Percentiles rank a stretch among this genome's conserved stretches.
Evolutionary conservation across 1,140 invertebrate species (phyloP).

Genomic region (Helicoverpa armigera): DNA sequence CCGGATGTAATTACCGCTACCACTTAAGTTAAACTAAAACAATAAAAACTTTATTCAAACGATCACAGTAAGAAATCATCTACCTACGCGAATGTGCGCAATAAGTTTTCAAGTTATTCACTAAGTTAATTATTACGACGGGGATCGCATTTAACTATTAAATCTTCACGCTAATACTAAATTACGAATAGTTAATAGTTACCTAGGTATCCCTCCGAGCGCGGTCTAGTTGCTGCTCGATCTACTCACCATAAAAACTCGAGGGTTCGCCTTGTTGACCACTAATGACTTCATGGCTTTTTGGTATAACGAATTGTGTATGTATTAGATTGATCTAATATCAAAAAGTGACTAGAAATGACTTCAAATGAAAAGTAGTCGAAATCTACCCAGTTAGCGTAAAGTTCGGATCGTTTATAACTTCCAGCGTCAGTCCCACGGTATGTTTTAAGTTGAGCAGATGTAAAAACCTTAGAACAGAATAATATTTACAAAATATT

Average conservation of each 20-base stretch:
- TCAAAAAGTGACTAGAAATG: slow-evolving; percentile 54
- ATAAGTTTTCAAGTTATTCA: slow-evolving; percentile 69
- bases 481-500: slow-evolving; percentile 84
- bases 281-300: slow-evolving; percentile 22
- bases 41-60: slow-evolving; percentile 73
- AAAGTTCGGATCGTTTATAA: neutral
- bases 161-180: slow-evolving; percentile 48
- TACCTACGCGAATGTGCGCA: slow-evolving; percentile 84
- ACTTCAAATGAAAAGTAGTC: slow-evolving; percentile 37
- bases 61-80: slow-evolving; percentile 84
- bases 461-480: slow-evolving; percentile 82
- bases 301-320: slow-evolving; percentile 36
- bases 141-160: slow-evolving; percentile 51
- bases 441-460: slow-evolving; percentile 84
- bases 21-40: slow-evolving; percentile 53
- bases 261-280: slow-evolving; percentile 23
- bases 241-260: slow-evolving; percentile 64
- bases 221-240: slow-evolving; percentile 26
- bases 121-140: slow-evolving; percentile 60
- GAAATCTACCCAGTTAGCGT: neutral
- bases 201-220: slow-evolving; percentile 30
- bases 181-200: slow-evolving; percentile 46
- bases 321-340: slow-evolving; percentile 44
- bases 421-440: slow-evolving; percentile 69
- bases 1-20: slow-evolving; percentile 41